Evolutionary conservation across 2,113 vertebrate genomes (phyloP).

Genomic region (Trochalopteron elliotii): DNA sequence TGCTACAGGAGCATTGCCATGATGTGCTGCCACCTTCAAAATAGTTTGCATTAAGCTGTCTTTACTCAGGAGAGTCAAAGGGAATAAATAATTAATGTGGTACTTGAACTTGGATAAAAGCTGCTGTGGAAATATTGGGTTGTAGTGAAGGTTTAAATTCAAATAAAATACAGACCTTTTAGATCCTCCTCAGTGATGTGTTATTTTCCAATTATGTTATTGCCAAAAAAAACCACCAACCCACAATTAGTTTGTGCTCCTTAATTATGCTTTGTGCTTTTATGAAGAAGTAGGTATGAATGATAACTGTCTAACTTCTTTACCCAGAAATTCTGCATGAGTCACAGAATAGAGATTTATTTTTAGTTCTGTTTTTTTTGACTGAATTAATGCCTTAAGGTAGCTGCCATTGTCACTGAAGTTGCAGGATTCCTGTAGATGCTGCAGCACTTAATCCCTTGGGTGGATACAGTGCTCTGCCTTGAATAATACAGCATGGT

Average conservation of each 20-base stretch:
- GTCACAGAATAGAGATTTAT: neutral
- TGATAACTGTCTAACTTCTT: neutral
- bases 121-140: neutral
- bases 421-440: neutral
- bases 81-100: neutral
- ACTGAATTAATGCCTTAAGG: constrained; percentile 19
- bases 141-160: neutral
- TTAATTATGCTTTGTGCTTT: neutral
- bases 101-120: constrained; percentile 43
- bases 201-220: neutral
- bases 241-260: neutral
- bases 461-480: neutral
- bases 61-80: neutral
- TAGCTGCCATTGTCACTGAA: neutral
- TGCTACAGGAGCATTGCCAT: neutral
- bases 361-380: constrained; percentile 37
- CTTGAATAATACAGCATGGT: neutral
- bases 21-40: neutral
- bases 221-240: neutral
- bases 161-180: neutral
- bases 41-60: neutral
- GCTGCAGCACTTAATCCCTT: neutral
- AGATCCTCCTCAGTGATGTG: neutral
- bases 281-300: neutral
- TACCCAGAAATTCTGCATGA: neutral